Base-by-base conservation (phyloP, 1,140 invertebrate genomes). In the Brachystomella parvula region DNA sequence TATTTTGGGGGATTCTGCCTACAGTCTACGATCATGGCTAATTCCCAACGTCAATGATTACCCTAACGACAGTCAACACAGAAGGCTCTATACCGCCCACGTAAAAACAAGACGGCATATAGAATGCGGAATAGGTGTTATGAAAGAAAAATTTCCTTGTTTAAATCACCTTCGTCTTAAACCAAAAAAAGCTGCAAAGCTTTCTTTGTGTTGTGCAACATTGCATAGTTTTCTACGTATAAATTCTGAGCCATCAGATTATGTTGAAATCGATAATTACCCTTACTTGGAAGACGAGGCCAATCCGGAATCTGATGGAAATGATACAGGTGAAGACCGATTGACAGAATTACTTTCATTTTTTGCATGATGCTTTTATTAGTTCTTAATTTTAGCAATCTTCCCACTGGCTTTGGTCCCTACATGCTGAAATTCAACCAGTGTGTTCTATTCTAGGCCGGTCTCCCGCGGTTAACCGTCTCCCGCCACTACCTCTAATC, bases 61-160 rank as follows among this genome's bases (percentile, higher is more conserved):
- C 19, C 35, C 35, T 9, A 6, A 39, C 6, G 35, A 39, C 19
- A 19, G 19, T 6, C 6, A 39, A 39, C 35, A 39, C 35, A 39
- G 19, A 39, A 39, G 19, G 35, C 19, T 39, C 6, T 39, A 39
- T 19, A 39, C 6, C 6, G 6, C 35, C 35, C 35, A 9, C 35
- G 19, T 9, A 53, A 35, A 30, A 47, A 71, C 66, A 61, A 58
- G 71, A 61, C 58, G 65, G 33, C 24, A 71, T 24, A 62, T 73
- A 28, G 69, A 73, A 69, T 56, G 64, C 58, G 21, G 61, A 2
- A 53, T 63, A 26, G 70, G 70, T 35, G 64, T 73, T 61, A n/a
- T 73, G 29, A 73, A 73, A 71, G 66, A 72, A 56, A 67, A 65
- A 49, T 73, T 73, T 64, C 69, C 66, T 3, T 71, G 69, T 33